A percentile compares a stretch with the other conserved stretches of the same genome.
These are phyloP conservation scores for Caenorhabditis tropicalis DNA, from an alignment of 1,140 invertebrate genomes.

Conservation along the genomic window DNA sequence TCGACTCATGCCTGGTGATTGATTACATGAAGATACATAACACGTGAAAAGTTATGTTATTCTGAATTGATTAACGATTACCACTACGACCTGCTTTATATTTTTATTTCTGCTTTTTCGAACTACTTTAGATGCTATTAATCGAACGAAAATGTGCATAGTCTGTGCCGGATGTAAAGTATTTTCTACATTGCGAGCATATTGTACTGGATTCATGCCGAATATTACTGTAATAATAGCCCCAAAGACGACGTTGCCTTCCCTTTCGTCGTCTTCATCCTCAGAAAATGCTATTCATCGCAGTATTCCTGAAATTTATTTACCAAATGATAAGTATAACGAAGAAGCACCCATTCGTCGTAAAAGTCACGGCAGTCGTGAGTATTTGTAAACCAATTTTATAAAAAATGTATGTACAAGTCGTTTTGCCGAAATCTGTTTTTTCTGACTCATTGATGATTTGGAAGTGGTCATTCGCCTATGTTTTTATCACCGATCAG, in stretches of 20 bases:
- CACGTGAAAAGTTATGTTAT: conserved; percentile 8
- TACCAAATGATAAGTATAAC: conserved; percentile 22
- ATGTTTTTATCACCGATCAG: conserved; percentile 14
- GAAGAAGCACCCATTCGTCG: conserved; percentile 4
- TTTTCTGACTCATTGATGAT: not conserved
- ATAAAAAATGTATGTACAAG: too few species aligned
- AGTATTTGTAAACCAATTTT: not conserved
- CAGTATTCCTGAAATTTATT: conserved; percentile 5
- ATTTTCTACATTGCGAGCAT: conserved; percentile 16
- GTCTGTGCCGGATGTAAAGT: conserved; percentile 38
- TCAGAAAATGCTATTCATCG: not conserved
- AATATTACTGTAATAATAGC: conserved; percentile 41
- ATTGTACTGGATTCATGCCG: conserved; percentile 41
- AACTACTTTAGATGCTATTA: conserved; percentile 33
- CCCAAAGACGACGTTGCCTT: not conserved
- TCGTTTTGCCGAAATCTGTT: too few species aligned
- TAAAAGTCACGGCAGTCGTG: conserved; percentile 5
- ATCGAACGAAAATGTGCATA: conserved; percentile 40
- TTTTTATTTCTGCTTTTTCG: conserved; percentile 6
- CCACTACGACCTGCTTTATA: not conserved
- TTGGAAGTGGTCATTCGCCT: not conserved
- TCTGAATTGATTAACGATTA: conserved; percentile 18
- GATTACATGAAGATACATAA: conserved; percentile 24
- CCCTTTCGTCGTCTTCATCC: not conserved
- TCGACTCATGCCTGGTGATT: conserved; percentile 30